Conservation (phyloP, 35 echinoderm and acorn worm genomes). For the Apostichopus japonicus region DNA sequence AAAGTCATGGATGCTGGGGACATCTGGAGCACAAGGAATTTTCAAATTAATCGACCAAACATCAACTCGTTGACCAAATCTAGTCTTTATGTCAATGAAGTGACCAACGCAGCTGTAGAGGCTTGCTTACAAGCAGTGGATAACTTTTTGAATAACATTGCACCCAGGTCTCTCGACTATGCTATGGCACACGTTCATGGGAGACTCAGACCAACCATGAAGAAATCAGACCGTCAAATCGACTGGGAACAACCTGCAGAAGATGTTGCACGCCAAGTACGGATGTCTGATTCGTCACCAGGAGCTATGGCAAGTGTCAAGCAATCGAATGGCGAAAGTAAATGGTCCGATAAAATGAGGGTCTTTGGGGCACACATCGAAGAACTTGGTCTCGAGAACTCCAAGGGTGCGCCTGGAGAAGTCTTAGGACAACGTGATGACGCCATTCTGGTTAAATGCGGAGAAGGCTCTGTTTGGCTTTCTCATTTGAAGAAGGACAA, state of each 20-base stretch:
- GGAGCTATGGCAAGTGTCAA: background rate
- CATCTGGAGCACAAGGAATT: slow-evolving; percentile 30
- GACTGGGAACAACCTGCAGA: slow-evolving; percentile 15
- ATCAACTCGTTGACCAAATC: slow-evolving; percentile 6
- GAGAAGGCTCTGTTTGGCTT: background rate
- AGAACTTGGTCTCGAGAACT: background rate
- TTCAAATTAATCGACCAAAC: slow-evolving; percentile 1
- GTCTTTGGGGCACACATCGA: slow-evolving; percentile 5
- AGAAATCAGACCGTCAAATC: slow-evolving; percentile 3
- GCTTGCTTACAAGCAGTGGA: background rate
- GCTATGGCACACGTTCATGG: slow-evolving; percentile 5
- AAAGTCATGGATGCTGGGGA: background rate
- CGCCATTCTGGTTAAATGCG: slow-evolving; percentile 12
- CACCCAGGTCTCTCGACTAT: slow-evolving; percentile 1
- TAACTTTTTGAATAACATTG: background rate
- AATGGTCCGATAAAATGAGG: background rate
- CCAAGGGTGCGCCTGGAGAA: background rate
- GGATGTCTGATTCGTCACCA: slow-evolving; percentile 27
- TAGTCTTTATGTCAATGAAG: slow-evolving; percentile 1
- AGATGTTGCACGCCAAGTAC: background rate
- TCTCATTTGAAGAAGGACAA: slow-evolving; percentile 27
- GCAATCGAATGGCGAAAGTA: background rate
- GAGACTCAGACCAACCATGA: background rate
- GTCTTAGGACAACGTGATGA: background rate
- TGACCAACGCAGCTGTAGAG: background rate